phyloP scores from a whole-genome alignment of 2,888 invertebrate species.

The Lasioglossum pauxillum region DNA sequence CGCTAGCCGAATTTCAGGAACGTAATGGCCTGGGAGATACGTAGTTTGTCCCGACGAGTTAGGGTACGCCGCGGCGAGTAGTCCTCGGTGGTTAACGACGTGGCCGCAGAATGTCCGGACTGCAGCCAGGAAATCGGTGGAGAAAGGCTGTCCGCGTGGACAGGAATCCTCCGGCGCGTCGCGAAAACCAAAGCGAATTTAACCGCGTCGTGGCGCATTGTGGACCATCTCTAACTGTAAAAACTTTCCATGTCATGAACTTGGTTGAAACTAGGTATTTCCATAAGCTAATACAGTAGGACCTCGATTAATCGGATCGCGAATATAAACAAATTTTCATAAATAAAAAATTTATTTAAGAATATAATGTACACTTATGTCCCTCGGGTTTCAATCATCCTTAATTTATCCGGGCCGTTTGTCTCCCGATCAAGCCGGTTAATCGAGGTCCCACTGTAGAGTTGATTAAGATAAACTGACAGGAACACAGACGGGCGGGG shows the following conservation, averaged over 20 bases:
- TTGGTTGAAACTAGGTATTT: neutral
- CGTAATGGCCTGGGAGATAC: constrained; percentile 11
- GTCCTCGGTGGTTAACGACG: constrained; percentile 44
- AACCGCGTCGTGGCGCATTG: neutral
- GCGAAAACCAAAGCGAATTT: constrained; percentile 5
- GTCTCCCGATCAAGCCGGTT: too few species aligned
- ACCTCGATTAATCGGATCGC: too few species aligned
- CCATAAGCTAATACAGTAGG: too few species aligned
- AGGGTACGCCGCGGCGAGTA: constrained; percentile 23
- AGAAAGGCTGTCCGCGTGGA: constrained; percentile 63
- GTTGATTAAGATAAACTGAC: too few species aligned
- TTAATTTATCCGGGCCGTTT: too few species aligned
- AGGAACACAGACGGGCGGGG: too few species aligned
- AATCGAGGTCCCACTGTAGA: too few species aligned
- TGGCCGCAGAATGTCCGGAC: constrained; percentile 53
- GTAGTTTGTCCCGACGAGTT: constrained; percentile 20
- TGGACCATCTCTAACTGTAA: neutral
- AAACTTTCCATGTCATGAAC: neutral
- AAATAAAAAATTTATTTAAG: too few species aligned
- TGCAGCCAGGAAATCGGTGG: constrained; percentile 52
- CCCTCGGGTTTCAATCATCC: too few species aligned
- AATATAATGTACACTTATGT: too few species aligned
- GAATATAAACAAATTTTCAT: too few species aligned
- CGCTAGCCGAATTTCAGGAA: constrained; percentile 19
- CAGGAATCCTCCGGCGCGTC: constrained; percentile 53